These are phyloP conservation scores for Chrysotoxum bicinctum DNA, from an alignment of 2,888 invertebrate species.

Conservation along the genomic window DNA sequence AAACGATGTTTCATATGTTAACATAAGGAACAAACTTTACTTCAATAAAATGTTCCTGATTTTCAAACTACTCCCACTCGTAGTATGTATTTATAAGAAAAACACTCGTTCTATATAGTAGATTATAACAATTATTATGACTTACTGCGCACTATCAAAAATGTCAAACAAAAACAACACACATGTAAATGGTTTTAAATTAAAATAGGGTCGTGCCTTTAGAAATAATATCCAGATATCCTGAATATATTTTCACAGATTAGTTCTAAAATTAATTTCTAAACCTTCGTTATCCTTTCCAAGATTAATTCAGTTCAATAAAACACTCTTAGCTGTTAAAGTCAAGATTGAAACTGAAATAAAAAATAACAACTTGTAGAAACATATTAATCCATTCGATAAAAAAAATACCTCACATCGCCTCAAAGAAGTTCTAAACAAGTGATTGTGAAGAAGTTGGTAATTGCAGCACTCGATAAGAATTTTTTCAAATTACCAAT, in stretches of 20 bases:
- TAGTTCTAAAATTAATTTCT: background rate
- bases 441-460: background rate
- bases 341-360: background rate
- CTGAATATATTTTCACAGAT: too few species aligned
- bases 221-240: background rate
- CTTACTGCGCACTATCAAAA: conserved; percentile 7
- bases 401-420: background rate
- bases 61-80: background rate
- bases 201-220: background rate
- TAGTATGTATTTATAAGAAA: background rate
- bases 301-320: background rate
- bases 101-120: background rate
- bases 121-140: background rate
- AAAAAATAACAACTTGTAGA: background rate
- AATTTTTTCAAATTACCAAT: conserved; percentile 43
- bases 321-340: background rate
- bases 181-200: background rate
- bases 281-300: background rate
- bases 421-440: conserved; percentile 10
- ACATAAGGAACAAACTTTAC: too few species aligned
- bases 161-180: background rate
- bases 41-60: background rate
- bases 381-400: background rate
- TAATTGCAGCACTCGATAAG: conserved; percentile 39
- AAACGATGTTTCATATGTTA: too few species aligned